phyloP scores from a whole-genome alignment of 2,113 vertebrate species.

The Platichthys flesus region DNA sequence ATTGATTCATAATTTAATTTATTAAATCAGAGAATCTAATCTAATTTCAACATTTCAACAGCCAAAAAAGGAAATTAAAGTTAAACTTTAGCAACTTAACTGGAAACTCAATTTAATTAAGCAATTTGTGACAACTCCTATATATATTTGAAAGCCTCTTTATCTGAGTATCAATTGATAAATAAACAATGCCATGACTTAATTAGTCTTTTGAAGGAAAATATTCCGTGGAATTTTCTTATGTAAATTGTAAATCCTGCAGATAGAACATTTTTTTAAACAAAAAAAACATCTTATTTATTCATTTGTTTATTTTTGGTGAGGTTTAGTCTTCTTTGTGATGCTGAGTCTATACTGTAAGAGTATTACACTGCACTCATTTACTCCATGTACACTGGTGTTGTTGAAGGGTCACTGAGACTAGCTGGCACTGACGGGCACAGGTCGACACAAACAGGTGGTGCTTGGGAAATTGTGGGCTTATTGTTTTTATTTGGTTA shows the following conservation, averaged over 20 bases:
- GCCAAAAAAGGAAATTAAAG: too few species aligned
- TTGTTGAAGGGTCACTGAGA: slow-evolving; percentile 41
- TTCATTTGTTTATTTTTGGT: slow-evolving; percentile 4
- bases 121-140: background rate
- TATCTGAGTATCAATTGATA: background rate
- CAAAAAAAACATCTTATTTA: background rate
- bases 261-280: background rate
- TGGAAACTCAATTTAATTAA: background rate
- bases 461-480: slow-evolving; percentile 6
- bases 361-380: background rate
- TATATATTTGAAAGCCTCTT: background rate
- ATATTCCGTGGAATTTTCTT: too few species aligned
- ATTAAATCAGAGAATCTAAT: too few species aligned
- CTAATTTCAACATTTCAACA: too few species aligned
- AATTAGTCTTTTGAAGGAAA: background rate
- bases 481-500: slow-evolving; percentile 6
- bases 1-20: background rate
- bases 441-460: slow-evolving; percentile 38
- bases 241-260: too few species aligned
- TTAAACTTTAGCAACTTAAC: background rate
- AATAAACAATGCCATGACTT: background rate
- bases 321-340: background rate
- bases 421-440: slow-evolving; percentile 48
- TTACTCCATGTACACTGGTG: slow-evolving; percentile 36
- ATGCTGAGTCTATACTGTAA: background rate